These are phyloP conservation scores for Microctonus brassicae DNA, from an alignment of 2,888 invertebrate species.

Conservation along the genomic window DNA sequence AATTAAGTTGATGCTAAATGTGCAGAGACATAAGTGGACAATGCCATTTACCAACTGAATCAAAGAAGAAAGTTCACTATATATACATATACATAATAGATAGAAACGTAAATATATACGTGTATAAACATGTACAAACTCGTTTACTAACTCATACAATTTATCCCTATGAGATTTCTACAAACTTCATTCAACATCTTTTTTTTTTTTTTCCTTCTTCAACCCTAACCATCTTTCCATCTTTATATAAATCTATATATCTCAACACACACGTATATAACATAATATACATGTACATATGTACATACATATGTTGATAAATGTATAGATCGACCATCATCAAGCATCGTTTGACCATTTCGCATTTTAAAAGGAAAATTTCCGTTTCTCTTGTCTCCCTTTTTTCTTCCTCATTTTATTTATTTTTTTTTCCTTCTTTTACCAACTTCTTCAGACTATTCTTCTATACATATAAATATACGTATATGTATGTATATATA, in stretches of 20 bases:
- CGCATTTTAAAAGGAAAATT: constrained; percentile 69
- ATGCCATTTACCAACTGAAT: constrained; percentile 61
- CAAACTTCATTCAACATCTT: constrained; percentile 37
- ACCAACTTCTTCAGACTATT: constrained; percentile 57
- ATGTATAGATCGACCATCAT: constrained; percentile 59
- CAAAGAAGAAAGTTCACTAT: constrained; percentile 52
- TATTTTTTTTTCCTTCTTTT: constrained; percentile 24
- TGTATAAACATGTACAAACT: background rate
- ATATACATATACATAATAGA: too few relatives aligned
- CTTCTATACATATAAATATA: too few relatives aligned
- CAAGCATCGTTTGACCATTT: constrained; percentile 55
- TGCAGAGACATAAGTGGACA: constrained; percentile 14
- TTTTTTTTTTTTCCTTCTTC: too few relatives aligned
- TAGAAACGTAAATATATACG: too few relatives aligned
- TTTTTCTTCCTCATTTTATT: constrained; percentile 36
- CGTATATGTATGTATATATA: too few relatives aligned
- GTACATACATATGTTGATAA: too few relatives aligned
- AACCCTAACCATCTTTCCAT: too few relatives aligned
- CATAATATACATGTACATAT: too few relatives aligned
- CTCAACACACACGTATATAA: too few relatives aligned
- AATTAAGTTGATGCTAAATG: background rate
- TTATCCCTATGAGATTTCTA: constrained; percentile 43
- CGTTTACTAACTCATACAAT: constrained; percentile 19
- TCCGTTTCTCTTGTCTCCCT: constrained; percentile 57
- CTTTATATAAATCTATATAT: too few relatives aligned